phyloP scores from a whole-genome alignment of 2,888 invertebrate genomes.

The Apoda limacodes region DNA sequence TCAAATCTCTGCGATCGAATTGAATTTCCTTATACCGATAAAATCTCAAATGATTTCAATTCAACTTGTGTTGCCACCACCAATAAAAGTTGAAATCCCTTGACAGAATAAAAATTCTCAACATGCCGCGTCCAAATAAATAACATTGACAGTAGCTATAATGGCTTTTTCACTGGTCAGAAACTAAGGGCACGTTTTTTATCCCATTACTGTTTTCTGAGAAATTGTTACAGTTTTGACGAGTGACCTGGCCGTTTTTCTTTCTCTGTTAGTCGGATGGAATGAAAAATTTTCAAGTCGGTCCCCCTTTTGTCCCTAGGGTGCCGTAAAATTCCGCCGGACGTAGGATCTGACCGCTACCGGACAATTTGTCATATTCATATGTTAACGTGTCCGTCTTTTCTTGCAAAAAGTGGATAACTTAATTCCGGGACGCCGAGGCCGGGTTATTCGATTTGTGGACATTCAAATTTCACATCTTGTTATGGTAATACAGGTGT shows the following conservation, averaged over 20 bases:
- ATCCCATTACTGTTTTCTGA: conserved; percentile 68
- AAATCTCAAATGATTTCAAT: background rate
- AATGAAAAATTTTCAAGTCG: conserved; percentile 70
- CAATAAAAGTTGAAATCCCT: conserved; percentile 64
- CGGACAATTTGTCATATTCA: conserved; percentile 71
- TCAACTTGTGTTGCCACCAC: conserved; percentile 22
- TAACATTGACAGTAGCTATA: conserved; percentile 64
- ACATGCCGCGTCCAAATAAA: conserved; percentile 60
- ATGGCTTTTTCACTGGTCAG: conserved; percentile 56
- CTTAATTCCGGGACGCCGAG: conserved; percentile 53
- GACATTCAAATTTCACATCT: conserved; percentile 67
- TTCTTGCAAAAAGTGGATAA: conserved; percentile 69
- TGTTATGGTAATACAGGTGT: conserved; percentile 68
- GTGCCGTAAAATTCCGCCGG: conserved; percentile 65
- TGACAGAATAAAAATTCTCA: conserved; percentile 62
- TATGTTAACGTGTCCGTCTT: conserved; percentile 69
- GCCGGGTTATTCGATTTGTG: conserved; percentile 62
- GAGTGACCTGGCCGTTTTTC: conserved; percentile 67
- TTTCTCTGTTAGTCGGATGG: conserved; percentile 48
- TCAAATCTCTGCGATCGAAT: no score
- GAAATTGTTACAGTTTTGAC: conserved; percentile 70
- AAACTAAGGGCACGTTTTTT: conserved; percentile 41
- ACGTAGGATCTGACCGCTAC: conserved; percentile 49
- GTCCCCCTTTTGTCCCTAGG: conserved; percentile 54
- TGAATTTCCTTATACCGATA: no score